These are phyloP conservation scores for Eucidaris tribuloides DNA, from an alignment of 35 echinoderm and acorn worm genomes.

Conservation along the genomic window DNA sequence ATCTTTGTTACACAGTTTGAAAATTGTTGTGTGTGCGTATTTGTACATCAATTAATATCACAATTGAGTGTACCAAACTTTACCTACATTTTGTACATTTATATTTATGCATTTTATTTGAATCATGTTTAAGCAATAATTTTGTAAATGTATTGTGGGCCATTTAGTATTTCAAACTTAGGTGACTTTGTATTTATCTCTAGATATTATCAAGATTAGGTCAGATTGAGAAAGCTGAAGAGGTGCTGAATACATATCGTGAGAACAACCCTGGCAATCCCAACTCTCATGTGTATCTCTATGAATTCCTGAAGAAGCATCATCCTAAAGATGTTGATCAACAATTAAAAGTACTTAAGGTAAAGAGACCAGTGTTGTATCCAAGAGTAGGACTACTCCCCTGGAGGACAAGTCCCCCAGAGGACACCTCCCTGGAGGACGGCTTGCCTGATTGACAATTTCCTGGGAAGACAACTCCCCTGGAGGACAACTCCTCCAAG, in stretches of 20 bases:
- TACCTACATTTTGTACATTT: not conserved
- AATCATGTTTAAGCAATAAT: not conserved
- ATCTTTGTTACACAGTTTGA: too few species aligned
- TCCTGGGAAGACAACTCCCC: too few species aligned
- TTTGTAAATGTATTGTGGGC: not conserved
- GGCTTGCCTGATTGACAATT: too few species aligned
- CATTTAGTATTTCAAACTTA: not conserved
- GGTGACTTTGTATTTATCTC: not conserved
- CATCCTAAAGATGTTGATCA: not conserved
- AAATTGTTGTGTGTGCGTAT: too few species aligned
- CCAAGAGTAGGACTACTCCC: too few species aligned
- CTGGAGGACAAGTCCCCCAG: too few species aligned
- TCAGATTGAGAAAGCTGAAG: slow-evolving; percentile 2
- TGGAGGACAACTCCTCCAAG: too few species aligned
- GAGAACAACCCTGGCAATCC: slow-evolving; percentile 13
- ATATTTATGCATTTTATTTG: not conserved
- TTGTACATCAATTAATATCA: too few species aligned
- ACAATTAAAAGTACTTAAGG: not conserved
- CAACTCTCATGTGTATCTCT: slow-evolving; percentile 52
- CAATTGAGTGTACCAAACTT: not conserved
- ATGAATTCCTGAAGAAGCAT: slow-evolving; percentile 16
- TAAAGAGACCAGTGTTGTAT: too few species aligned
- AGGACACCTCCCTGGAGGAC: too few species aligned
- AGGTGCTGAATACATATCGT: slow-evolving; percentile 8
- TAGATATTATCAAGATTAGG: slow-evolving; percentile 17